These are phyloP conservation scores for Spea hammondii DNA, from an alignment of 2,797 vertebrate genomes.

Conservation along the genomic window DNA sequence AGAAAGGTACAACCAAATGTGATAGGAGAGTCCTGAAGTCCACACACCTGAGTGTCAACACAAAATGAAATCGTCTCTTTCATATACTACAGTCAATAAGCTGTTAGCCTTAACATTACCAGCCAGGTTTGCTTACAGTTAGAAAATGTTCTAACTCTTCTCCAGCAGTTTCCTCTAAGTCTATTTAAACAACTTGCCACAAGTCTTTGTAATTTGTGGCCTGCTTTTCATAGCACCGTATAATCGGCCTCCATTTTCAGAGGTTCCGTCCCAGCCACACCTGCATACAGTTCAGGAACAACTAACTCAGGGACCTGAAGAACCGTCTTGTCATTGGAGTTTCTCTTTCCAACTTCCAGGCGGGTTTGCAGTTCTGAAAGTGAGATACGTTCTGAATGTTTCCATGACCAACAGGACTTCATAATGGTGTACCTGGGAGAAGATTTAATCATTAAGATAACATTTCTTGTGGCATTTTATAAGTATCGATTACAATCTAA, in stretches of 20 bases:
- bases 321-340: slow-evolving; percentile 74
- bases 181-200: too few species aligned
- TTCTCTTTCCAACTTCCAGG: slow-evolving; percentile 71
- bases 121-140: too few species aligned
- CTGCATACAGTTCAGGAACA: slow-evolving; percentile 78
- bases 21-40: too few species aligned
- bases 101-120: too few species aligned
- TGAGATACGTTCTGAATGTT: slow-evolving; percentile 70
- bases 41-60: too few species aligned
- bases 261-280: slow-evolving; percentile 76
- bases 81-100: too few species aligned
- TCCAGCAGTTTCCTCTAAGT: too few species aligned
- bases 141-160: too few species aligned
- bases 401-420: slow-evolving; percentile 87
- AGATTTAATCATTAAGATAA: not conserved
- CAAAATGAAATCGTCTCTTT: too few species aligned
- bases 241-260: slow-evolving; percentile 68
- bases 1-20: too few species aligned
- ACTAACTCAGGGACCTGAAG: slow-evolving; percentile 76
- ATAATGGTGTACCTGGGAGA: slow-evolving; percentile 78
- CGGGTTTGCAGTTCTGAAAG: slow-evolving; percentile 70
- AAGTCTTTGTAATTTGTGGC: too few species aligned
- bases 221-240: slow-evolving; percentile 76
- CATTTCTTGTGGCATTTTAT: not conserved
- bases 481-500: not conserved